These are phyloP conservation scores for Nematopogon swammerdamellus DNA, from an alignment of 2,888 invertebrate genomes.

Conservation along the genomic window DNA sequence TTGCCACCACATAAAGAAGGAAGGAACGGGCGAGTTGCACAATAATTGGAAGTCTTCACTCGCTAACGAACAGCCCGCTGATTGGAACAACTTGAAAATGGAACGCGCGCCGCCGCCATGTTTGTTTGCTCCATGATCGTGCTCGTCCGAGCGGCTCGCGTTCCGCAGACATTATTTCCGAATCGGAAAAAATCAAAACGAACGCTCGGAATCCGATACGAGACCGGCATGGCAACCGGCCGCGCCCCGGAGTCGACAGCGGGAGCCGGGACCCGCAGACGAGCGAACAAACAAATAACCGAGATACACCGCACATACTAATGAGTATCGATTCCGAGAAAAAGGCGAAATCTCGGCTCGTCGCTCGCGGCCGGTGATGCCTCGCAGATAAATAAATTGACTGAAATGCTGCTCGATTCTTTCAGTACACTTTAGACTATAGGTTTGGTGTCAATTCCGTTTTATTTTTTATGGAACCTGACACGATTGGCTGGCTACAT, in stretches of 20 bases:
- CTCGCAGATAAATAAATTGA: no score
- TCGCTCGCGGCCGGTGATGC: no score
- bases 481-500: no score
- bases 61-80: constrained; percentile 34
- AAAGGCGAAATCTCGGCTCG: constrained; percentile 13
- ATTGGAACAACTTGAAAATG: constrained; percentile 28
- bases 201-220: constrained; percentile 15
- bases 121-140: neutral
- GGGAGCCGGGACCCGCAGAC: neutral
- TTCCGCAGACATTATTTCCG: constrained; percentile 39
- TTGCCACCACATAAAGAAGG: no score
- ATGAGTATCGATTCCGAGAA: constrained; percentile 42
- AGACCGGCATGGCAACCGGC: constrained; percentile 44
- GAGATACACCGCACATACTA: constrained; percentile 46
- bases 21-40: neutral
- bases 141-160: constrained; percentile 15
- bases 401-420: no score
- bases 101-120: neutral
- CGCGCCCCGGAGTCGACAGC: constrained; percentile 14
- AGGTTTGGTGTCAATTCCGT: no score
- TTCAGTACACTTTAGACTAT: no score
- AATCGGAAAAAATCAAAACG: constrained; percentile 55
- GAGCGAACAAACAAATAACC: constrained; percentile 51
- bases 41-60: constrained; percentile 9
- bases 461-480: no score